phyloP scores from a whole-genome alignment of 2,888 invertebrate genomes.

The Hydroisotoma schaefferi region DNA sequence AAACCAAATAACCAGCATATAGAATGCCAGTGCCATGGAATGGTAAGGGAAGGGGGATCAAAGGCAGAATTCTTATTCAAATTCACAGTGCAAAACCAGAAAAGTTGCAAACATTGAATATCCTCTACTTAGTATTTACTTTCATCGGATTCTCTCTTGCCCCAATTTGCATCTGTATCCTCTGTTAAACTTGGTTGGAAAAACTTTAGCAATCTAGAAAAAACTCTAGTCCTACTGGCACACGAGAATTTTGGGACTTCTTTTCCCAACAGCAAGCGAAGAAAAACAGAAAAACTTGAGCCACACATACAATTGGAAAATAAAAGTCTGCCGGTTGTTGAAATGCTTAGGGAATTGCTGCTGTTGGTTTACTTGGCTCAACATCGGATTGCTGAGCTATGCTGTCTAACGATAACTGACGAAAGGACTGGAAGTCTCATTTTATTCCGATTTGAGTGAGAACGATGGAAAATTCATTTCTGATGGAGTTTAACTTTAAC shows the following conservation, averaged over 20 bases:
- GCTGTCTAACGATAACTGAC: too few relatives aligned
- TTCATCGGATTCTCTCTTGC: conserved; percentile 9
- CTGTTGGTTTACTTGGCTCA: too few relatives aligned
- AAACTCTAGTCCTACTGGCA: background rate
- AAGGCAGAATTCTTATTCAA: conserved; percentile 13
- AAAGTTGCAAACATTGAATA: conserved; percentile 14
- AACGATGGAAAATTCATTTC: conserved; percentile 7
- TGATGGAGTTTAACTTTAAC: conserved; percentile 5
- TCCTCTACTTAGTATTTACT: conserved; percentile 13
- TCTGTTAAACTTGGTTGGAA: conserved; percentile 3
- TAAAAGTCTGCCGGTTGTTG: too few relatives aligned
- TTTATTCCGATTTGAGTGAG: conserved; percentile 9
- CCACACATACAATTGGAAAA: too few relatives aligned
- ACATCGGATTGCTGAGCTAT: too few relatives aligned
- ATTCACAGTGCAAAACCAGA: conserved; percentile 14
- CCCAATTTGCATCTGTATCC: conserved; percentile 14
- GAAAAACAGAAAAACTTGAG: too few relatives aligned
- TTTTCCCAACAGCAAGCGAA: too few relatives aligned
- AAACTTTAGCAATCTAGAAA: conserved; percentile 15
- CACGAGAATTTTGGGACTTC: too few relatives aligned
- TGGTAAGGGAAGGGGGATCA: too few relatives aligned
- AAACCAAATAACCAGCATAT: too few relatives aligned
- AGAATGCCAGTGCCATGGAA: conserved; percentile 8
- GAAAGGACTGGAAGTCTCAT: conserved; percentile 6
- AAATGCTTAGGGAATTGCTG: too few relatives aligned